Evolutionary conservation across 2,113 vertebrate species (phyloP).

Genomic region (Hemiscyllium ocellatum): DNA sequence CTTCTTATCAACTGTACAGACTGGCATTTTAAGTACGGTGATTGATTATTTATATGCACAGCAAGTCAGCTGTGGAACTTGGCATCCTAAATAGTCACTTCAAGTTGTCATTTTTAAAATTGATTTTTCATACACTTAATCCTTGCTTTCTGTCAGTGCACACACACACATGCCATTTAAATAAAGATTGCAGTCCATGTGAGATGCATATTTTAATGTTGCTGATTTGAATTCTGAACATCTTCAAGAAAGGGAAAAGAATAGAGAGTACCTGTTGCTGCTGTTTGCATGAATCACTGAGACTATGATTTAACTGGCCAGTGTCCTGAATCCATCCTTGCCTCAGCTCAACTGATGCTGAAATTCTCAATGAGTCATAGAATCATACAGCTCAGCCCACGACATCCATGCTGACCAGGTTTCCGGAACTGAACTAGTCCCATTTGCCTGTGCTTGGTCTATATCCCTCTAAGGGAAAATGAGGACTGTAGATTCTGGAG

Average conservation of each 20-base stretch:
- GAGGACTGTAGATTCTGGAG: too few species aligned
- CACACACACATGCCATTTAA: background rate
- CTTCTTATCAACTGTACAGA: background rate
- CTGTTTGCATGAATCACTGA: background rate
- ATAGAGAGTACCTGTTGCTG: background rate
- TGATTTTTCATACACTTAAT: slow-evolving; percentile 30
- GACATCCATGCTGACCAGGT: too few species aligned
- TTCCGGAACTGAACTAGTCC: too few species aligned
- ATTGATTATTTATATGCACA: slow-evolving; percentile 19
- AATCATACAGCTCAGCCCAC: too few species aligned
- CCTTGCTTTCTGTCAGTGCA: background rate
- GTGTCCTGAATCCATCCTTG: background rate
- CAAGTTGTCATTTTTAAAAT: slow-evolving; percentile 8
- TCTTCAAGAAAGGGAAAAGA: too few species aligned
- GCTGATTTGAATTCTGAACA: background rate
- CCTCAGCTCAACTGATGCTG: background rate
- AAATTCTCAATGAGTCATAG: too few species aligned
- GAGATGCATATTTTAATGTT: background rate
- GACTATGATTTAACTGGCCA: background rate
- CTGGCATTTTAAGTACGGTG: background rate
- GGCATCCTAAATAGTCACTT: slow-evolving; percentile 10
- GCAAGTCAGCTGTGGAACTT: background rate
- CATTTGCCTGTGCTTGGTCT: too few species aligned
- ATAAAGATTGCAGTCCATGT: background rate
- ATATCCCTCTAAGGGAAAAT: too few species aligned